phyloP scores from a whole-genome alignment of 2,113 vertebrate genomes.

The Hemibates koningsi region DNA sequence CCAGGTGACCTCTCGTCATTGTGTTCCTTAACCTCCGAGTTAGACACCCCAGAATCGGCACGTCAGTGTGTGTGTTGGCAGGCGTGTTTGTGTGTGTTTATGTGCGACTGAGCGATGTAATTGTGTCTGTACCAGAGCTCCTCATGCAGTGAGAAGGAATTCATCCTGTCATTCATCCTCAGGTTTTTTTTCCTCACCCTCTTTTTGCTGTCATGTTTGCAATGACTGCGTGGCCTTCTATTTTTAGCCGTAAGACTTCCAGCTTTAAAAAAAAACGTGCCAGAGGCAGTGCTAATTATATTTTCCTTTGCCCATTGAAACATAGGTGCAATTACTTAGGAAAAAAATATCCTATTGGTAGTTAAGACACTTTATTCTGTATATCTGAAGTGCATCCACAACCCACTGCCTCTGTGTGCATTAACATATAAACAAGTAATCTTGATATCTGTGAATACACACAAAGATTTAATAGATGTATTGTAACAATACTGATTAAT shows the following conservation, averaged over 20 bases:
- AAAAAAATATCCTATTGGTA: not conserved
- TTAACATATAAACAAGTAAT: not conserved
- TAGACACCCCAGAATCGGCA: conserved; percentile 29
- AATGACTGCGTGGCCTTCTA: not conserved
- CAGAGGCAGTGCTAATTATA: conserved; percentile 3
- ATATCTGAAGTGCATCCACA: fast-evolving
- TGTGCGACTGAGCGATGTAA: not conserved
- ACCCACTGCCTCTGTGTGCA: not conserved
- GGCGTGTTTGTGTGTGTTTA: conserved; percentile 9
- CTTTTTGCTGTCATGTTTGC: conserved; percentile 1
- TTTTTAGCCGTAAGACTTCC: conserved; percentile 20
- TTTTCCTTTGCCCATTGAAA: not conserved
- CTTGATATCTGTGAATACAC: not conserved
- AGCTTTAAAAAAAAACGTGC: not conserved
- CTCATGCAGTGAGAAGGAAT: conserved; percentile 20
- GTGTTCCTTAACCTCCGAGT: conserved; percentile 54
- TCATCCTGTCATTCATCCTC: conserved; percentile 35
- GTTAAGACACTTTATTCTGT: not conserved
- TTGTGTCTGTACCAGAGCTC: conserved; percentile 20
- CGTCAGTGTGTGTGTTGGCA: not conserved
- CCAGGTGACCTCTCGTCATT: conserved; percentile 63
- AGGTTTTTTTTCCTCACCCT: not conserved
- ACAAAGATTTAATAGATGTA: not conserved
- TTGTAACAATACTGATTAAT: not conserved
- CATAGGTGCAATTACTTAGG: not conserved